Base-by-base conservation (phyloP, 2,888 invertebrate genomes). In the Temnothorax rugatulus region DNA sequence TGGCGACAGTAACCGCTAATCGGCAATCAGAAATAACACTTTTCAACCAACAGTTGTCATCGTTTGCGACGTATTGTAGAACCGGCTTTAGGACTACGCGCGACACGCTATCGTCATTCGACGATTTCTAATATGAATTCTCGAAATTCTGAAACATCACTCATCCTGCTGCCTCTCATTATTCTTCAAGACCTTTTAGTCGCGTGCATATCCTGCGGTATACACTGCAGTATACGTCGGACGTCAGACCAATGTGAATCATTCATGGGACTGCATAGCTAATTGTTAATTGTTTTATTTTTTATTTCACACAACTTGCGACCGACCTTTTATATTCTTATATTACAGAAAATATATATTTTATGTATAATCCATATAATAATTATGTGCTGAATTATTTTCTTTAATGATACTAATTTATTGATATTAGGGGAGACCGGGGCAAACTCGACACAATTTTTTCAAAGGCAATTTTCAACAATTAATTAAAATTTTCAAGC, bases 51-150 rank as follows among this genome's bases (percentile, higher is more conserved):
- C 29, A 29, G 29, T 29, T 29, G 29, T 3, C 29, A 29, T 29
- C 29, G 29, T 29, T 29, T 29, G 29, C 29, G 29, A 29, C 29
- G 29, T 29, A 29, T 29, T 3, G 29, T 29, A 29, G 29, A 29
- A 29, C 29, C 29, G 29, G 29, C 29, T 29, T 25, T 73, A 25
- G 18, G 13, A 52, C 64, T 29, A 18, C 73, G 18, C 71, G 57
- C 25, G 57, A 25, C 38, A 52, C 47, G 68, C 34, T n/a, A 50
- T 44, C 64, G 79, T 68, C 82, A 69, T 86, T 82, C 69, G 73
- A 76, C 69, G 69, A 63, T 86, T 82, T 82, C 81, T n/a, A 71
- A 52, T 68, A 64, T 44, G 68, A 75, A 66, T 75, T 66, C 68
- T 66, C 18, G 34, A 66, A 75, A 50, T 66, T 18, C 21, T 61